These are phyloP conservation scores for Baronia brevicornis DNA, from an alignment of 2,888 invertebrate genomes.

Conservation along the genomic window DNA sequence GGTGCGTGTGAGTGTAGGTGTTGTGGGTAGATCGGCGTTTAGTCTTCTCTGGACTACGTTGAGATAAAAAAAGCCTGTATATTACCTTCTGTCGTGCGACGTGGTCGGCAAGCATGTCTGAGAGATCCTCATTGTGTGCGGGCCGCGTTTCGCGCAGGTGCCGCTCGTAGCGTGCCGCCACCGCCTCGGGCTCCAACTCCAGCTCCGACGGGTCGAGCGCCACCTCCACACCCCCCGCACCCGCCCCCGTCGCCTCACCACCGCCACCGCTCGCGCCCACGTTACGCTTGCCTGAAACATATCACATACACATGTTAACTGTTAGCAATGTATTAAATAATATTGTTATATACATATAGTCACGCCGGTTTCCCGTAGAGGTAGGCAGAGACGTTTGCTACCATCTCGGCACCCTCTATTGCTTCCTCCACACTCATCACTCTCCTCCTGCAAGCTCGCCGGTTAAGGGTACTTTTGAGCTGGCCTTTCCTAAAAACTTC, in stretches of 20 bases:
- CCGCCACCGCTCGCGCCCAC: conserved; percentile 28
- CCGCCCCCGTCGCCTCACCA: conserved; percentile 26
- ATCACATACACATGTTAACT: background rate
- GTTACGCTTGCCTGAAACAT: conserved; percentile 37
- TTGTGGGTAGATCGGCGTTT: too few relatives aligned
- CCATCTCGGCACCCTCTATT: too few relatives aligned
- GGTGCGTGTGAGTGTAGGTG: too few relatives aligned
- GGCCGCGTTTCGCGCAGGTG: conserved; percentile 95
- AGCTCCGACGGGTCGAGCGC: conserved; percentile 98
- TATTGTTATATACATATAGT: too few relatives aligned
- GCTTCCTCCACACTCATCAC: too few relatives aligned
- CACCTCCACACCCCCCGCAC: conserved; percentile 89
- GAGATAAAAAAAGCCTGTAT: background rate
- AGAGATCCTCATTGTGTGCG: conserved; percentile 93
- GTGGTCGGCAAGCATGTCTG: conserved; percentile 99
- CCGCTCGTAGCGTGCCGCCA: conserved; percentile 97
- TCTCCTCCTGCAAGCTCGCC: too few relatives aligned
- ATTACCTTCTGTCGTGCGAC: conserved; percentile 94
- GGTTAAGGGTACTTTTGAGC: too few relatives aligned
- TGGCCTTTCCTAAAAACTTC: too few relatives aligned
- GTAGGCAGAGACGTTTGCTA: too few relatives aligned
- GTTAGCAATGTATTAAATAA: background rate
- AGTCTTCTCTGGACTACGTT: too few relatives aligned
- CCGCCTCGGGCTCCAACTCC: conserved; percentile 96
- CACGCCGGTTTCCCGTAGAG: too few relatives aligned